Evolutionary conservation across 2,113 vertebrate species (phyloP), one percentile per base, ranked within the genome.

Genomic region (Pteruthius melanotis): DNA sequence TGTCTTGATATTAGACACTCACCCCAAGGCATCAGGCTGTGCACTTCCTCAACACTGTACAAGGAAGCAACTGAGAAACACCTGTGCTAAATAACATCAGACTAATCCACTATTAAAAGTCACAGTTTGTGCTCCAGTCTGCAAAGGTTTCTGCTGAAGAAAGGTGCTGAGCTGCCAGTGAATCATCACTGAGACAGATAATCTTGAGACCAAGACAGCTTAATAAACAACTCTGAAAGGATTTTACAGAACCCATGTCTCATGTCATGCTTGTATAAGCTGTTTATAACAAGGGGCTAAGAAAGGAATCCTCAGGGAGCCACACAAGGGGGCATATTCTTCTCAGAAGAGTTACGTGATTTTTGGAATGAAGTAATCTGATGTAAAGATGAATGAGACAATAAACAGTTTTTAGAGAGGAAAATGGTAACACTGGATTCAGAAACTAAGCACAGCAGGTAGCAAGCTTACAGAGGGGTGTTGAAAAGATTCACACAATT

Each of bases 381-480:
- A 88, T 64, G 53, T 68, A 90, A 44, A 92, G 72, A 88, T 60
- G 71, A 82, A 87, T 82, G 76, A 95, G 80, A 89, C 39, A 87
- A 92, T 78, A 94, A 87, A 89, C 60, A 93, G 85, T 70, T 96
- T 94, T 92, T 87, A 87, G 64, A 83, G 52, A 92, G 37, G 30
- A 83, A 92, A 94, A 84, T 0, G 1, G 4, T 81, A 92, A 88
- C 0, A 0, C 49, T 81, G n/a, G 33, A 89, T 90, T 93, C 80
- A 87, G 83, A 94, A 96, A 93, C 80, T 39, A 87, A 92, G 61
- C 86, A 90, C 93, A 96, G 94, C 76, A 89, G 94, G 85, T 22
- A 89, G 71, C 87, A 78, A 78, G 83, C 45, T 69, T 76, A 85
- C 0, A 0, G 68, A 90, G 28, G n/a, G n/a, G 65, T 39, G 26